Evolutionary conservation across 2,888 invertebrate genomes (phyloP).

Genomic region (Apantesis nais): DNA sequence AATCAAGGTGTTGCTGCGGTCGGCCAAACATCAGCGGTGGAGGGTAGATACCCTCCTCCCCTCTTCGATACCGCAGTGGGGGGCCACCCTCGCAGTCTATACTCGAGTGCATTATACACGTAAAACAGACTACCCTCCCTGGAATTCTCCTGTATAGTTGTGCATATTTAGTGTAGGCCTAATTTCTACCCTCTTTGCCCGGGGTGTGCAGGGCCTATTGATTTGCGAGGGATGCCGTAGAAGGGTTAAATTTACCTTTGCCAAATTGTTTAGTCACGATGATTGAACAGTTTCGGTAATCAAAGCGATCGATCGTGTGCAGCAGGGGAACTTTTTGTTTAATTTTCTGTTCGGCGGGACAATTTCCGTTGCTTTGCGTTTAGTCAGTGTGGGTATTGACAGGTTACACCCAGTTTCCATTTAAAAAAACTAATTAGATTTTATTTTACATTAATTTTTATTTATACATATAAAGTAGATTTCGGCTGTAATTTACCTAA

Average conservation of each 20-base stretch:
- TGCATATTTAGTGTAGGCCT: conserved; percentile 72
- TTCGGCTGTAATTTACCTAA: not conserved
- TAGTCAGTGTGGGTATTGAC: conserved; percentile 13
- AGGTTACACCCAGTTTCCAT: conserved; percentile 8
- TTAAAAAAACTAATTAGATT: conserved; percentile 4
- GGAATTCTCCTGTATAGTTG: conserved; percentile 71
- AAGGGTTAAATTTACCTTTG: conserved; percentile 74
- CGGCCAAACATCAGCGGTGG: conserved; percentile 49
- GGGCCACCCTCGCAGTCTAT: conserved; percentile 60
- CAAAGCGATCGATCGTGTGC: conserved; percentile 60
- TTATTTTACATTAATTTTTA: too few relatives aligned
- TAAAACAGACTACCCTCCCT: conserved; percentile 69
- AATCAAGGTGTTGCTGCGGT: conserved; percentile 73
- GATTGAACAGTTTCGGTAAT: conserved; percentile 63
- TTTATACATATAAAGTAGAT: too few relatives aligned
- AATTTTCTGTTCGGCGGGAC: conserved; percentile 46
- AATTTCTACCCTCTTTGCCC: conserved; percentile 63
- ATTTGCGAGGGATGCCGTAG: conserved; percentile 60
- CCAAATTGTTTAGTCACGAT: conserved; percentile 61
- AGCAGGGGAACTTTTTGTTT: conserved; percentile 38
- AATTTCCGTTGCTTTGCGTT: conserved; percentile 37
- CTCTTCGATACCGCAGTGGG: conserved; percentile 48
- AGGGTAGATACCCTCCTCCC: conserved; percentile 45
- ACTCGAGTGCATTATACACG: conserved; percentile 80
- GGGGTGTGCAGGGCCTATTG: conserved; percentile 64